Conservation (phyloP, 2,888 invertebrate genomes). For the Cacoxenus indagator region DNA sequence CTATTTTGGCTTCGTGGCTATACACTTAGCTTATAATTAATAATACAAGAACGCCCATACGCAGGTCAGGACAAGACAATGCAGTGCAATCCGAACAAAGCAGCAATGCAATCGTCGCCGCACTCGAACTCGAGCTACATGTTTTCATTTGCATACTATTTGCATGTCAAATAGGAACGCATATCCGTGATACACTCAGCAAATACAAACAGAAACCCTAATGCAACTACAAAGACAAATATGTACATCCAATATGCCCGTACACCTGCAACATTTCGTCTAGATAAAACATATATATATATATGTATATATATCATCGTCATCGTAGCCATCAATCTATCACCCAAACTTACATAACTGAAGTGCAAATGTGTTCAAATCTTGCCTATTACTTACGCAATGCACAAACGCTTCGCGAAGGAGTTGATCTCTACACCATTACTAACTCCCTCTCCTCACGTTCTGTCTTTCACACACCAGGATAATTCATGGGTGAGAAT, state of each 20-base stretch:
- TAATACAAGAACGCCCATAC: constrained; percentile 10
- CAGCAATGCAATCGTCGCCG: not conserved
- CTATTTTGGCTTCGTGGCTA: constrained; percentile 3
- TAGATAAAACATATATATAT: constrained; percentile 1
- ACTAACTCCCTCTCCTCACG: too few relatives aligned
- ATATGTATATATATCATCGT: not conserved
- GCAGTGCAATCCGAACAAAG: not conserved
- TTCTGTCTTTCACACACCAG: too few relatives aligned
- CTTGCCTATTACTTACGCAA: constrained; percentile 51
- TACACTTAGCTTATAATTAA: constrained; percentile 12
- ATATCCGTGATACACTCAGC: not conserved
- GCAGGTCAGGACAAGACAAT: not conserved
- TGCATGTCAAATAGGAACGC: constrained; percentile 1
- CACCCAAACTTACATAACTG: constrained; percentile 48
- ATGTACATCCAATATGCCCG: not conserved
- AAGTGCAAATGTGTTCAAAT: constrained; percentile 63
- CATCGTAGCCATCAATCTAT: not conserved
- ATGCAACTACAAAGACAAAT: constrained; percentile 6
- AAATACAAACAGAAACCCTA: constrained; percentile 4
- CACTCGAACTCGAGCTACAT: constrained; percentile 7
- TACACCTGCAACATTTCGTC: constrained; percentile 1
- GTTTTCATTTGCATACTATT: constrained; percentile 18
- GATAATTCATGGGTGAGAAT: not conserved
- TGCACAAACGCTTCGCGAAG: not conserved
- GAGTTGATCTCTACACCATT: not conserved